phyloP scores from a whole-genome alignment of 2,888 invertebrate genomes.

The Zygogramma bicolorata region DNA sequence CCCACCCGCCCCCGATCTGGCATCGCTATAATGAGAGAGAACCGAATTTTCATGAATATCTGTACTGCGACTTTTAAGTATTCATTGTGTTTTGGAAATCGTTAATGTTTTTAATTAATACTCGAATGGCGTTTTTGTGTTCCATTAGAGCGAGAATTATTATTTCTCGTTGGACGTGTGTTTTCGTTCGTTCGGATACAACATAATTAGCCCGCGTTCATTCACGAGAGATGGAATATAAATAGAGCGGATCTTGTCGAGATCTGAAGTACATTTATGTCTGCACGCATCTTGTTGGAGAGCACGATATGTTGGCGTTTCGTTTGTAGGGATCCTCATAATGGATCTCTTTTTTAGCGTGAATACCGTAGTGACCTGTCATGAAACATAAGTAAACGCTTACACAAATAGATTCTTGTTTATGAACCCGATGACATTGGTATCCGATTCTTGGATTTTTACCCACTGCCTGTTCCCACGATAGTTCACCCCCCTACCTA shows the following conservation, averaged over 20 bases:
- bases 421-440: no score
- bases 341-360: no score
- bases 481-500: no score
- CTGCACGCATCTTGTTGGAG: background rate
- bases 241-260: background rate
- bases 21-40: no score
- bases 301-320: background rate
- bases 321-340: no score
- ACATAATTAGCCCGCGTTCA: background rate
- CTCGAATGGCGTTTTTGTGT: conserved; percentile 21
- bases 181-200: background rate
- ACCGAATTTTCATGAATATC: conserved; percentile 21
- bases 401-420: no score
- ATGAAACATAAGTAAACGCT: no score
- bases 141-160: conserved; percentile 6
- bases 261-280: no score
- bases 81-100: conserved; percentile 17
- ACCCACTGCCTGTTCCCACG: no score
- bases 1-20: no score
- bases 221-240: background rate
- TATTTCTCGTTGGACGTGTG: background rate
- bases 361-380: no score
- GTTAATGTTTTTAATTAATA: conserved; percentile 26
- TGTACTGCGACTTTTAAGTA: conserved; percentile 20
- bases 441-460: no score